phyloP scores from a whole-genome alignment of 53 echinoderm and acorn worm species.

The Patiria pectinifera region DNA sequence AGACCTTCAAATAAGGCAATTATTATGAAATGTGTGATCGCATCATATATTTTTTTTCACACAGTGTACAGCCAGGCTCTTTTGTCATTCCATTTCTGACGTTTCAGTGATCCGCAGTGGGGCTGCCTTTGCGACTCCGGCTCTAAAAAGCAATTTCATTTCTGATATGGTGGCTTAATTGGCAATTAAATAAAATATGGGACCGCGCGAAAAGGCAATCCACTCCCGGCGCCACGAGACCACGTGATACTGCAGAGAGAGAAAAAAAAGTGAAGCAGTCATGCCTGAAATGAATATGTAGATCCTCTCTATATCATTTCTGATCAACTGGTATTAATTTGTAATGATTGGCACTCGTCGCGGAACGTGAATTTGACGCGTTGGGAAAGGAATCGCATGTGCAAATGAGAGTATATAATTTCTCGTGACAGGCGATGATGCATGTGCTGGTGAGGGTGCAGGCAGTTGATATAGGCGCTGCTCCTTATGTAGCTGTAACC shows the following conservation, averaged over 20 bases:
- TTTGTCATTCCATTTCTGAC: slow-evolving; percentile 32
- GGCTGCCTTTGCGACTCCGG: slow-evolving; percentile 3
- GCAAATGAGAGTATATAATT: slow-evolving; percentile 38
- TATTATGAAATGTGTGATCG: background rate
- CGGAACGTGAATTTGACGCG: slow-evolving; percentile 61
- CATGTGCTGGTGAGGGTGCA: background rate
- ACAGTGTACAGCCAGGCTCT: background rate
- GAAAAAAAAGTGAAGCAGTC: slow-evolving; percentile 23
- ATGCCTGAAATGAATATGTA: slow-evolving; percentile 64
- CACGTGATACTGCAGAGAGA: slow-evolving; percentile 34
- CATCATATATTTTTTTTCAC: background rate
- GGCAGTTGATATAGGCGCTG: background rate
- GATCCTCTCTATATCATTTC: slow-evolving; percentile 47
- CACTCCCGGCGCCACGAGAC: slow-evolving; percentile 46
- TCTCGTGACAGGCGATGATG: background rate
- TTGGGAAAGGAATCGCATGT: slow-evolving; percentile 13
- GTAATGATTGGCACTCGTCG: slow-evolving; percentile 57
- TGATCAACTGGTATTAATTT: slow-evolving; percentile 59
- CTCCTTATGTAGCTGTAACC: background rate
- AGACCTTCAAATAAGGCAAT: background rate
- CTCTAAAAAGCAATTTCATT: slow-evolving; percentile 59
- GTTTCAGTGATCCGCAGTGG: slow-evolving; percentile 14
- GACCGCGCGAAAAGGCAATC: slow-evolving; percentile 61
- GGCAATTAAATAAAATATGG: slow-evolving; percentile 67
- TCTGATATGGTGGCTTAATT: slow-evolving; percentile 50